These are phyloP conservation scores for Heliconius nattereri DNA, from an alignment of 1,140 invertebrate species.

Conservation along the genomic window DNA sequence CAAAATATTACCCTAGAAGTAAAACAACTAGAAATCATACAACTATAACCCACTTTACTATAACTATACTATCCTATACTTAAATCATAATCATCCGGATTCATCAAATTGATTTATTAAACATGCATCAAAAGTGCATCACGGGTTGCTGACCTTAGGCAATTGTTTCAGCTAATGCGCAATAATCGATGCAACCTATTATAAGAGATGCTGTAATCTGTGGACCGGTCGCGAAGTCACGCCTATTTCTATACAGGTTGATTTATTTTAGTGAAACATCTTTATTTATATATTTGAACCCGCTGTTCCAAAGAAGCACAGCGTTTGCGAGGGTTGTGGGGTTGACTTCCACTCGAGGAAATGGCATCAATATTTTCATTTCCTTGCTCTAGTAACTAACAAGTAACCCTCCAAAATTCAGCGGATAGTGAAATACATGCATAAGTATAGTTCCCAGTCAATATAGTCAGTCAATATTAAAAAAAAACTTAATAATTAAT, in stretches of 20 bases:
- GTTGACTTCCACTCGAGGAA: too few relatives aligned
- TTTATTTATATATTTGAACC: neutral
- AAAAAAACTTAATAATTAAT: too few relatives aligned
- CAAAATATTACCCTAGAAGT: neutral
- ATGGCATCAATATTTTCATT: too few relatives aligned
- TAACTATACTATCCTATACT: neutral
- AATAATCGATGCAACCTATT: constrained; percentile 71
- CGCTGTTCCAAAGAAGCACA: too few relatives aligned
- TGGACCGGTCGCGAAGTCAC: constrained; percentile 72
- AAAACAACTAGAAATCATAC: neutral
- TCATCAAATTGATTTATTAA: constrained; percentile 18
- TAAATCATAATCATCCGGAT: constrained; percentile 9
- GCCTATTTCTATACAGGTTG: constrained; percentile 60
- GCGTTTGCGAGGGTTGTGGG: too few relatives aligned
- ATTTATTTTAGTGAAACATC: neutral
- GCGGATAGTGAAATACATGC: too few relatives aligned
- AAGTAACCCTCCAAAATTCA: too few relatives aligned
- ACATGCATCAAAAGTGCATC: constrained; percentile 40
- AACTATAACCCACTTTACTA: neutral
- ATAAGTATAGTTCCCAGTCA: too few relatives aligned
- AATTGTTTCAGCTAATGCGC: constrained; percentile 72
- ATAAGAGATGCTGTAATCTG: constrained; percentile 72
- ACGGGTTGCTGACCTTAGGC: constrained; percentile 55
- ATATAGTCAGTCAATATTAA: too few relatives aligned
- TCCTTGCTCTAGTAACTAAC: too few relatives aligned